Base-by-base conservation (phyloP, 1,140 invertebrate genomes). In the Diabrotica virgifera region DNA sequence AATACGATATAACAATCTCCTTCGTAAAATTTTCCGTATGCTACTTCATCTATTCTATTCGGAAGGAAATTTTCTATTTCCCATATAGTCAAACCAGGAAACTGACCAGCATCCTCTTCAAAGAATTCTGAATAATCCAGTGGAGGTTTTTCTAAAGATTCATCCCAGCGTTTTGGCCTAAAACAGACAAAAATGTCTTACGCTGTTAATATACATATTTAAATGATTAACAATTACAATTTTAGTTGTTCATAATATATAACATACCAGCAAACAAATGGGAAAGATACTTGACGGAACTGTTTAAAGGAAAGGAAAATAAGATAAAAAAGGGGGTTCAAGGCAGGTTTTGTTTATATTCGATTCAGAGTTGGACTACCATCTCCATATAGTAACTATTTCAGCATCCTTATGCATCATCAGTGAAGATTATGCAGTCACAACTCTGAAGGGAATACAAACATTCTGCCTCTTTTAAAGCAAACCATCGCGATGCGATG, bases 101-200 rank as follows among this genome's bases (percentile, higher is more conserved):
- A 85, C 76, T 97, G 94, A 5, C 97, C 97, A 2, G 96, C 94
- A 77, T 98, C 95, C 71, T 97, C 93, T 74, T 99, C 97, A 80
- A 99, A 99, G 80, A 99, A 95, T 78, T 99, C 96, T 0, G 95
- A 98, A 81, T 99, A 99, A 82, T 99, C 95, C n/a, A 99, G 77
- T 14, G 94, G 90, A 0, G 96, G 97, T 77, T 97, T 96, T 77
- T 97, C 94, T 59, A 99, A 79, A 38, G 90, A 88, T 82, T 98
- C 96, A 76, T 96, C 94, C 94, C 94, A 96, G 60, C 91, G 84
- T 79, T 93, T 93, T 3, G 91, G 90, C 69, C 90, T 92, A 66
- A 70, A 77, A 62, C 12, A 6, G 40, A 46, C n/a, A 10, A n/a
- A 46, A 46, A 46, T n/a, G 4, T 6, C 6, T 46, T 24, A 24